These are phyloP conservation scores for Arenaria interpres DNA, from an alignment of 2,113 vertebrate genomes.

Conservation along the genomic window DNA sequence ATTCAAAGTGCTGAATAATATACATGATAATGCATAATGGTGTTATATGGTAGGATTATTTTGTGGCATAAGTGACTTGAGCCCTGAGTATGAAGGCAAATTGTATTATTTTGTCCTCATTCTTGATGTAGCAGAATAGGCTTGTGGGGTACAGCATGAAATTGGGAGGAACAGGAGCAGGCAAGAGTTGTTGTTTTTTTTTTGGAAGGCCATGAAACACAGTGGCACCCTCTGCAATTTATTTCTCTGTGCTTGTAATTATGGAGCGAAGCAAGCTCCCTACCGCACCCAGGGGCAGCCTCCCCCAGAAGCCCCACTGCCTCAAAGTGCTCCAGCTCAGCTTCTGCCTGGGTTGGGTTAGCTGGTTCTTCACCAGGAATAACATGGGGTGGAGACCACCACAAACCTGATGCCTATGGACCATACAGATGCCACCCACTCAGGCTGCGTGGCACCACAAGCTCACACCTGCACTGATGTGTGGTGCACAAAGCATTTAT, in stretches of 20 bases:
- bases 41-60: slow-evolving; percentile 36
- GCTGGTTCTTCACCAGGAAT: background rate
- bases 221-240: background rate
- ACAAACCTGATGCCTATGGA: rapidly evolving
- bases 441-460: background rate
- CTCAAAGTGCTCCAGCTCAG: background rate
- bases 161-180: background rate
- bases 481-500: background rate
- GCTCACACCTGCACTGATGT: background rate
- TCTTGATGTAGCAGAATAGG: background rate
- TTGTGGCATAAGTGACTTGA: slow-evolving; percentile 3
- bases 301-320: background rate
- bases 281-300: background rate
- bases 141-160: background rate
- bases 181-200: background rate
- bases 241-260: background rate
- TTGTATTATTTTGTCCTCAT: slow-evolving; percentile 2
- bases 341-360: background rate
- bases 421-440: background rate
- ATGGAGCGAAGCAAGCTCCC: background rate
- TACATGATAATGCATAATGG: slow-evolving; percentile 24
- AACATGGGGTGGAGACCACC: rapidly evolving
- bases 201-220: background rate
- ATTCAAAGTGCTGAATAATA: slow-evolving; percentile 58
- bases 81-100: background rate